Conservation (phyloP, 1,140 invertebrate genomes). For the Bombus soroeensis region DNA sequence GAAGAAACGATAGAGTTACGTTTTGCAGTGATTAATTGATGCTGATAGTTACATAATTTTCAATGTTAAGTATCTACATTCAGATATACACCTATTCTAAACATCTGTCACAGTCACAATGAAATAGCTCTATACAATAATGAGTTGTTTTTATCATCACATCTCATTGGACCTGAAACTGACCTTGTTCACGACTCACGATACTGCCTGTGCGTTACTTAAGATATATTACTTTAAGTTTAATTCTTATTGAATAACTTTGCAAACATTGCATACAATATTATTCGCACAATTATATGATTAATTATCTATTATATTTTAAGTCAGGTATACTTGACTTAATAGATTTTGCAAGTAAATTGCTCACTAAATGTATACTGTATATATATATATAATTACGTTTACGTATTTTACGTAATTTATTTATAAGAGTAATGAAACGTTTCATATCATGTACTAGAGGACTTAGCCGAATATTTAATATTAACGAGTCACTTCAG, state of each 20-base stretch:
- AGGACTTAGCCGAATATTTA: not conserved
- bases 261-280: not conserved
- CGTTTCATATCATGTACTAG: not conserved
- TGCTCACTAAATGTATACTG: not conserved
- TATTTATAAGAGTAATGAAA: constrained; percentile 8
- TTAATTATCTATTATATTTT: not conserved
- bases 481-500: constrained; percentile 57
- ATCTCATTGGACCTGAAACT: not conserved
- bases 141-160: constrained; percentile 7
- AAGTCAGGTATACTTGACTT: not conserved
- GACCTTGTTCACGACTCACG: not conserved
- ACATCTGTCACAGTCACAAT: not conserved
- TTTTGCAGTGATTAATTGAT: not conserved
- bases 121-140: not conserved
- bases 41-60: not conserved
- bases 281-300: not conserved
- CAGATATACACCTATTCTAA: not conserved
- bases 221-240: constrained; percentile 8
- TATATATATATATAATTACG: constrained; percentile 12
- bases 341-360: not conserved
- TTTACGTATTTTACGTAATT: constrained; percentile 16
- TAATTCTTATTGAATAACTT: constrained; percentile 1
- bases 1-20: not conserved
- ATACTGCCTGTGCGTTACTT: constrained; percentile 7
- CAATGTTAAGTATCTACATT: not conserved